These are phyloP conservation scores for Heliothis virescens DNA, from an alignment of 1,140 invertebrate genomes.

Conservation along the genomic window DNA sequence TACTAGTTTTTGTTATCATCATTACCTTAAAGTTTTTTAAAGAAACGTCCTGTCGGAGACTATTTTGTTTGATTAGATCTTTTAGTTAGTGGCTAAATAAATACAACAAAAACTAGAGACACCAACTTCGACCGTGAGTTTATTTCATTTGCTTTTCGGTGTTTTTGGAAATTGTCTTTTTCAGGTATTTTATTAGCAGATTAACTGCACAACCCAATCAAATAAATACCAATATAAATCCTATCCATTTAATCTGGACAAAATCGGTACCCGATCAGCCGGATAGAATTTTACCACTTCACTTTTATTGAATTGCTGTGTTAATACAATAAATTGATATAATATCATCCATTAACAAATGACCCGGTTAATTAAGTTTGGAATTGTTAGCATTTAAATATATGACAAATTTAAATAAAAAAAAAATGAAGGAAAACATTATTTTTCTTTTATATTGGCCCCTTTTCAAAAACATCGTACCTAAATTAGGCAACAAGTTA, in stretches of 20 bases:
- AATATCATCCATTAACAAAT: not conserved
- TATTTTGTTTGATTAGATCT: too few species aligned
- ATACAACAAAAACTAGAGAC: too few species aligned
- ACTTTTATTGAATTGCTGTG: constrained; percentile 17
- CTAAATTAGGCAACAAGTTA: too few species aligned
- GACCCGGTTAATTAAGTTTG: not conserved
- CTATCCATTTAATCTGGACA: constrained; percentile 13
- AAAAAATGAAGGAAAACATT: too few species aligned
- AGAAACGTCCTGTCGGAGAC: not conserved
- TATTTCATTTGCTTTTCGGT: too few species aligned
- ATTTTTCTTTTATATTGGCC: too few species aligned
- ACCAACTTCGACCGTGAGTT: too few species aligned
- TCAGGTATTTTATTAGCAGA: not conserved
- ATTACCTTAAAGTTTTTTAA: not conserved
- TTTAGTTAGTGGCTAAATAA: too few species aligned
- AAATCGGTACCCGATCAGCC: not conserved
- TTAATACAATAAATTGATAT: not conserved
- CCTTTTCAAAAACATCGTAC: too few species aligned
- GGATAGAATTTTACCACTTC: constrained; percentile 7
- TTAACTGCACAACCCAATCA: constrained; percentile 19
- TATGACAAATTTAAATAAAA: too few species aligned
- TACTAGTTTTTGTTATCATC: constrained; percentile 3
- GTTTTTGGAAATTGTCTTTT: too few species aligned
- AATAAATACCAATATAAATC: constrained; percentile 12
- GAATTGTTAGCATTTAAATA: not conserved